Base-by-base conservation (phyloP, 2,888 invertebrate species). In the Nymphalis polychloros region DNA sequence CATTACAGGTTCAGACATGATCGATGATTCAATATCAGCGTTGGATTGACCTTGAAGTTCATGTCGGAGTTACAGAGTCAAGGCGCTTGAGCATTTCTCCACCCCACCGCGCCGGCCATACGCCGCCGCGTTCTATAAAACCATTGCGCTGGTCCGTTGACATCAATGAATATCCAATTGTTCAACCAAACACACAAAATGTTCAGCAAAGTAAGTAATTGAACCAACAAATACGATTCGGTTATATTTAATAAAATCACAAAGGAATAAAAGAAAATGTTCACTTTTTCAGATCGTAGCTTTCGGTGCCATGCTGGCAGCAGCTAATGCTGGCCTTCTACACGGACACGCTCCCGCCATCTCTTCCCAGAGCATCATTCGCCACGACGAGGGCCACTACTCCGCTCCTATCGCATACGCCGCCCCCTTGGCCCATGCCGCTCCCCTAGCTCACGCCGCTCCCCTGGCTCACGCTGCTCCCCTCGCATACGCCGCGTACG, bases 241-340 rank as follows among this genome's bases (percentile, higher is more conserved):
- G 31, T 7, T 17, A 3, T 55, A 17, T 55, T 27, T n/a, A 27
- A 17, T 7, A 8, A 55, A 55, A 55, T 31, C 6, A n/a, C n/a
- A n/a, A n/a, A n/a, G n/a, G n/a, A n/a, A n/a, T n/a, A n/a, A n/a
- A n/a, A n/a, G n/a, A n/a, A n/a, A n/a, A 48, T 5, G 4, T 41
- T 55, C 0, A 19, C 0, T 64, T 57, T 75, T 79, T 41, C 67
- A 83, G 82, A 77, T 82, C 70, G 67, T 81, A 64, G 76, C 75
- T 64, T 71, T 85, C 77, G 71, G 81, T 63, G 79, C 85, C 72
- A 70, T 84, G 23, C 53, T 82, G 75, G 80, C 82, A 73, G 81
- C 88, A 48, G 87, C 87, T 69, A 88, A 83, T 70, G 92, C 89
- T 55, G 93, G 93, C 19, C 77, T 90, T 62, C 83, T 75, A 57